Evolutionary conservation across 1,140 invertebrate species (phyloP), one percentile per base, ranked within the genome.

Genomic region (Pogonognathellus flavescens): DNA sequence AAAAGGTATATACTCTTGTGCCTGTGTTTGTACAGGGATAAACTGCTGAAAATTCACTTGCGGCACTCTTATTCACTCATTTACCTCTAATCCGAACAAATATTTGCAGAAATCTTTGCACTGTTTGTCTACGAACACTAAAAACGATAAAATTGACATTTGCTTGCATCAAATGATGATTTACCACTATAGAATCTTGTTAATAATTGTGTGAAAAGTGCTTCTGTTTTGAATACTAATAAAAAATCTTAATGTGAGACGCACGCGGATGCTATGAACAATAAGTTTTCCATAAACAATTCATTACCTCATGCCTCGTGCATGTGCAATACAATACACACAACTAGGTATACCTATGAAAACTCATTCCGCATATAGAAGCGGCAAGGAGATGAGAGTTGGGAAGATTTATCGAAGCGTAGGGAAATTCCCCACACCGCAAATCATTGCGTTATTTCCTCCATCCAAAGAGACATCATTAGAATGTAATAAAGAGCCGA

Each of bases 401-500:
- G 31, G 31, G n/a, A 76, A 41, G 70, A 76, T 76, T 76, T 76
- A 76, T 76, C 70, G 70, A 76, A 50, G 41, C 41, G 70, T n/a
- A 76, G 49, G 49, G 41, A 50, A 49, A 41, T 76, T n/a, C 41
- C 31, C 16, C 70, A 25, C 70, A 76, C 70, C 70, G 70, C 70
- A 76, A 76, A 76, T 76, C 70, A 76, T 76, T 76, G 13, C 16
- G 0, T 76, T 50, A 50, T 31, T 76, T 76, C 70, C 70, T 76
- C n/a, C 41, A 9, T 76, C 70, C 31, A 50, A 76, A 76, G 70
- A 76, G 31, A 50, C 31, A 49, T 76, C 70, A 76, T 76, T 76
- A 76, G 70, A 76, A 49, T 76, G 70, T 76, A 76, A 76, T 76
- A 76, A 50, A 76, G 70, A 76, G 70, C 70, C 70, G 70, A 76